Evolutionary conservation across 2,888 invertebrate species (phyloP).

Genomic region (Pristionchus japonicus): DNA sequence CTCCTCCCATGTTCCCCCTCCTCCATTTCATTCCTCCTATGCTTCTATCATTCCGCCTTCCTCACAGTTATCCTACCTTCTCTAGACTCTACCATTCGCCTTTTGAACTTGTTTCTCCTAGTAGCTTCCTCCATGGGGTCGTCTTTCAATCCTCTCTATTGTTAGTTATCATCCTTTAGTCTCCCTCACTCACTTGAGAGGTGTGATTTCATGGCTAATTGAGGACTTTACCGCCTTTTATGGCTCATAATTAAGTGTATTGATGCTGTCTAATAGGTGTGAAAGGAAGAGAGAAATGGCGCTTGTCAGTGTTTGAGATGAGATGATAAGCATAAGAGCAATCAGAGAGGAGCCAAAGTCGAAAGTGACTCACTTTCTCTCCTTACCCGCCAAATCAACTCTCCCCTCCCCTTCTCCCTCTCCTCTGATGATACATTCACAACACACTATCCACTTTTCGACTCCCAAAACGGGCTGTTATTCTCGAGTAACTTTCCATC

Average conservation of each 20-base stretch:
- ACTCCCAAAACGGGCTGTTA: slow-evolving; percentile 22
- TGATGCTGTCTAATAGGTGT: slow-evolving; percentile 24
- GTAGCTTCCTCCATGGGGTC: background rate
- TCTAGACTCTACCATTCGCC: background rate
- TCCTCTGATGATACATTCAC: slow-evolving; percentile 16
- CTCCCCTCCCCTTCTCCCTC: background rate
- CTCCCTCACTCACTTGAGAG: background rate
- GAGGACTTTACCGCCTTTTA: background rate
- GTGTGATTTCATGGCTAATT: background rate
- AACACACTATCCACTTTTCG: background rate
- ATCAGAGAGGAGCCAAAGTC: slow-evolving; percentile 31
- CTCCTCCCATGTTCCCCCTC: background rate
- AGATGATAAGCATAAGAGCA: slow-evolving; percentile 37
- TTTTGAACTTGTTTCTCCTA: background rate
- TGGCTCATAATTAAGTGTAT: slow-evolving; percentile 7
- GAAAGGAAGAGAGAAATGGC: slow-evolving; percentile 15
- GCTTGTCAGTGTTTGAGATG: slow-evolving; percentile 15
- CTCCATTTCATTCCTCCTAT: slow-evolving; percentile 4
- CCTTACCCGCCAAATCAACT: background rate
- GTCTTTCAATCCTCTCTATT: background rate
- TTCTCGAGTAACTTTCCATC: slow-evolving; percentile 17
- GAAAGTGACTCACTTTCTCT: slow-evolving; percentile 19
- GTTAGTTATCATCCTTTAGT: background rate
- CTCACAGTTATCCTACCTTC: background rate
- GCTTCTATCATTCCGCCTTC: background rate